These are phyloP conservation scores for Huso huso DNA, from an alignment of 2,797 vertebrate species.

Conservation along the genomic window DNA sequence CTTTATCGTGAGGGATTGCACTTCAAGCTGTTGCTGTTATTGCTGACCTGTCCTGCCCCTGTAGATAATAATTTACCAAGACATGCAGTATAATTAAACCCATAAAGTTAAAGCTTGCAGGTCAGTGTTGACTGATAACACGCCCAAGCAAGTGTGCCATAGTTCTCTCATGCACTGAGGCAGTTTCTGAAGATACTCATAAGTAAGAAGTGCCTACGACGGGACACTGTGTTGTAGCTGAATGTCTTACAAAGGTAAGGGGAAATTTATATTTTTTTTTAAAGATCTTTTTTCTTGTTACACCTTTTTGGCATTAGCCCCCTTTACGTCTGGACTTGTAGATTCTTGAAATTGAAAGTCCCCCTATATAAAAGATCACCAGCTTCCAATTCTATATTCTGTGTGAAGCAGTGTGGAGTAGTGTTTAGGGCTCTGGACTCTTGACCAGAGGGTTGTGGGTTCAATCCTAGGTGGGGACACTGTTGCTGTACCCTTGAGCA, in stretches of 20 bases:
- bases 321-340: no score
- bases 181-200: not conserved
- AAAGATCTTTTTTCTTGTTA: not conserved
- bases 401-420: no score
- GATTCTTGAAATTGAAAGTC: no score
- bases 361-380: no score
- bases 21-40: conserved; percentile 17
- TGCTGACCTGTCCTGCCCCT: conserved; percentile 18
- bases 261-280: conserved; percentile 1
- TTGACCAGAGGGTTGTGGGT: no score
- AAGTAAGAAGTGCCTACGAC: not conserved
- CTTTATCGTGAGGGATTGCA: conserved; percentile 17
- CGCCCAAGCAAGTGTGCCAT: not conserved
- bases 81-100: conserved; percentile 15
- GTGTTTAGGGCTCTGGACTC: no score
- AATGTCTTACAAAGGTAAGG: conserved; percentile 13
- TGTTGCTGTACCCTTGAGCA: no score
- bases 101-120: conserved; percentile 1
- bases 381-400: no score
- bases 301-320: no score
- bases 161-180: not conserved
- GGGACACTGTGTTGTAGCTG: not conserved
- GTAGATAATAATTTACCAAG: conserved; percentile 26
- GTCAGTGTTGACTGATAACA: conserved; percentile 11
- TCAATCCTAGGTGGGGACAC: no score